Evolutionary conservation across 2,888 invertebrate genomes (phyloP).

Genomic region (Clepsis dumicolana): DNA sequence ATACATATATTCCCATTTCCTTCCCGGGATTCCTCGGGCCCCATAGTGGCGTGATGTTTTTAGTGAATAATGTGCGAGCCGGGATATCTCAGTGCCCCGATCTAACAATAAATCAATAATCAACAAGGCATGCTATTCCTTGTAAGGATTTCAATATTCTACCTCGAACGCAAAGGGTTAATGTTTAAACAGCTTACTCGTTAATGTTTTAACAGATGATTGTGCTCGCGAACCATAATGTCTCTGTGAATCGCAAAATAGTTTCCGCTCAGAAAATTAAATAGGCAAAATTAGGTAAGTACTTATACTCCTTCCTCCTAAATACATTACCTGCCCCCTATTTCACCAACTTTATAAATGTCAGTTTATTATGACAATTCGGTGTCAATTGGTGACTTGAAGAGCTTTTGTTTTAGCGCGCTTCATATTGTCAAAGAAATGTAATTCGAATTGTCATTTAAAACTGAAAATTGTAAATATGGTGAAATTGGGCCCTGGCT

Average conservation of each 20-base stretch:
- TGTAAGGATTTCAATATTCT: conserved; percentile 33
- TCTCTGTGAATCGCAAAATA: conserved; percentile 41
- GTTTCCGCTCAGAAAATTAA: conserved; percentile 26
- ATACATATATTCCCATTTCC: conserved; percentile 65
- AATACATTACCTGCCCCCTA: conserved; percentile 32
- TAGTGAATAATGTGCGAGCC: conserved; percentile 73
- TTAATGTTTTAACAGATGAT: conserved; percentile 39
- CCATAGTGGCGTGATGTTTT: conserved; percentile 69
- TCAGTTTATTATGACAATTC: no score
- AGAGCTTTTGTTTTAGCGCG: no score
- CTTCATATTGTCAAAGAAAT: no score
- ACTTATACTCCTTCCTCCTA: conserved; percentile 27
- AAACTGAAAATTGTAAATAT: no score
- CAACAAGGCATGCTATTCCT: conserved; percentile 57
- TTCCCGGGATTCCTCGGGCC: conserved; percentile 54
- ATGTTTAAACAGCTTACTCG: conserved; percentile 37
- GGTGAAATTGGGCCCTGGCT: no score
- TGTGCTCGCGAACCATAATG: conserved; percentile 27
- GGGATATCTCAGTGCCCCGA: conserved; percentile 70
- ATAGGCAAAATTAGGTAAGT: conserved; percentile 31
- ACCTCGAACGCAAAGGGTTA: conserved; percentile 20
- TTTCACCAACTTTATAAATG: conserved; percentile 23
- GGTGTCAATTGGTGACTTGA: no score
- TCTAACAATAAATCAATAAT: conserved; percentile 77
- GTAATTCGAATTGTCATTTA: no score